Percentiles rank a stretch among this genome's conserved stretches.
Conservation (phyloP, 2,797 vertebrate genomes). For the Syndactyla subalaris region DNA sequence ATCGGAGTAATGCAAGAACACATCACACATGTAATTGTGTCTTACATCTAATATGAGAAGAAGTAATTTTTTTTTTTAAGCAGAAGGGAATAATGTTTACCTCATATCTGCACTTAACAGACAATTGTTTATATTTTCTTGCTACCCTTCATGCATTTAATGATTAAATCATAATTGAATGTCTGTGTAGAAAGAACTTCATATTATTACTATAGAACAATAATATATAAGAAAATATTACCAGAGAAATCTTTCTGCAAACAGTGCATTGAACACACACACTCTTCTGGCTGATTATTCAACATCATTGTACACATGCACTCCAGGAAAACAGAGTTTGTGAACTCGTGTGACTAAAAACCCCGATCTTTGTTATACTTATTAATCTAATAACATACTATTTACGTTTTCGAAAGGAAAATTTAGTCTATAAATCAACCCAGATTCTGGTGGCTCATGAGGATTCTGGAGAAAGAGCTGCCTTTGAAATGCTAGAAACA, state of each 20-base stretch:
- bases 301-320: background rate
- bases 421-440: background rate
- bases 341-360: background rate
- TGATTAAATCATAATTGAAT: background rate
- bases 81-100: background rate
- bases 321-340: background rate
- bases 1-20: background rate
- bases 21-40: background rate
- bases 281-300: background rate
- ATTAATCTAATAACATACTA: background rate
- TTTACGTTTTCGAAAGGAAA: background rate
- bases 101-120: background rate
- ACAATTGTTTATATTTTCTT: background rate
- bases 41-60: background rate
- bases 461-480: background rate
- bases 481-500: conserved; percentile 22
- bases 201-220: background rate
- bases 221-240: background rate
- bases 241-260: background rate
- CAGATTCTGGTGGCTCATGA: background rate
- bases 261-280: background rate
- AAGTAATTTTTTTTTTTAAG: background rate
- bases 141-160: background rate
- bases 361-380: background rate
- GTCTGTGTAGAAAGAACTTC: background rate